Base-by-base conservation (phyloP, 1,140 invertebrate genomes). In the Drosophila obscura region DNA sequence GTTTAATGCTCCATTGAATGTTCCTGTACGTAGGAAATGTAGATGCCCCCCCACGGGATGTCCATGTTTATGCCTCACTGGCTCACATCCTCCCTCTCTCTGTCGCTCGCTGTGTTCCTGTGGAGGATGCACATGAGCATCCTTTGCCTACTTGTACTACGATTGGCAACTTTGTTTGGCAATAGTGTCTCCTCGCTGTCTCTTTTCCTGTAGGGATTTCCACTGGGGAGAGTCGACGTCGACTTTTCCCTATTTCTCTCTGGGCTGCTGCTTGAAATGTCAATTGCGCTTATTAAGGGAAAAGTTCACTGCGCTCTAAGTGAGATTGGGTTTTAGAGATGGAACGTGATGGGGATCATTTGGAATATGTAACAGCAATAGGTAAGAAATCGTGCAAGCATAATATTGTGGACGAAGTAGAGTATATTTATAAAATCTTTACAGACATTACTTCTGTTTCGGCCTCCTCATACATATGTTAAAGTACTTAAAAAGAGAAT, bases 251-350 rank as follows among this genome's bases (percentile, higher is more conserved):
- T 5, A 15, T 16, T 48, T 4, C 19, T 44, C 22, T 19, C 9
- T 13, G 11, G 9, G 8, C 46, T 15, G 60, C 62, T 59, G 57
- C 79, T 77, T 56, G 51, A 69, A 82, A 77, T 82, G 79, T 82
- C 79, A 82, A 82, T 74, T 74, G 79, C 69, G 79, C 79, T 82
- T 82, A 82, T 82, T 81, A 81, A 39, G 68, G 78, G 46, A 77
- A 82, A 73, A 77, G 79, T 78, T 82, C 79, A 82, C 66, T 82
- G 79, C 60, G 69, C 79, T 50, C 41, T 48, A 59, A 74, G 60
- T 46, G 46, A 39, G 39, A 44, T 39, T 28, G 41, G 24, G 22
- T 48, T 22, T 15, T 45, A 49, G 50, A 73, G 50, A 56, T 73
- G 69, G 28, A 43, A 5, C 8, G 51, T 52, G 31, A 39, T 39